Evolutionary conservation across 2,113 vertebrate genomes (phyloP).

Genomic region (Ranitomeya imitator): DNA sequence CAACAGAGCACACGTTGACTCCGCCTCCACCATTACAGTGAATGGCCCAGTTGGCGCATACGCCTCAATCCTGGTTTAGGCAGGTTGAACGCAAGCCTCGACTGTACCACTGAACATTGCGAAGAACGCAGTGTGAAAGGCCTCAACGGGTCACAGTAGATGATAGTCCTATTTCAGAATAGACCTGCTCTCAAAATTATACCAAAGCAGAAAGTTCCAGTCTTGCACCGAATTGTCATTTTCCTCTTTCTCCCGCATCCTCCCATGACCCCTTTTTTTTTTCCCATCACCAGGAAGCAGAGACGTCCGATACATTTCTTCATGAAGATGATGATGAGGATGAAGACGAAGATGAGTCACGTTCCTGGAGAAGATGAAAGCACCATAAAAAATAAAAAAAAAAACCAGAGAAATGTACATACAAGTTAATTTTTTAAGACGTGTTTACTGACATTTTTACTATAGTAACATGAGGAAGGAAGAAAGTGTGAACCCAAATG

Average conservation of each 20-base stretch:
- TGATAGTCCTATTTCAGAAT: not conserved
- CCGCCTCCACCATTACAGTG: too few relatives aligned
- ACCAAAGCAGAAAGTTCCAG: not conserved
- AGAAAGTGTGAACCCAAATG: slow-evolving; percentile 61
- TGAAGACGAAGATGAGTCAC: slow-evolving; percentile 93
- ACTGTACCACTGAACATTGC: too few relatives aligned
- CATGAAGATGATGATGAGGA: slow-evolving; percentile 95
- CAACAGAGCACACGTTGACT: too few relatives aligned
- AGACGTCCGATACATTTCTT: slow-evolving; percentile 84
- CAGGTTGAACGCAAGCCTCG: too few relatives aligned
- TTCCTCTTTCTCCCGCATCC: too few relatives aligned
- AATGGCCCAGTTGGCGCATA: too few relatives aligned
- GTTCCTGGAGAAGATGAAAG: slow-evolving; percentile 96
- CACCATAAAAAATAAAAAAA: slow-evolving; percentile 57
- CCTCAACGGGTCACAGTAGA: not conserved
- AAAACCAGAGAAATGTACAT: slow-evolving; percentile 5
- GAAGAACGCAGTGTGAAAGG: too few relatives aligned
- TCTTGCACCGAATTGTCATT: not conserved
- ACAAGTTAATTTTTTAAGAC: slow-evolving; percentile 39
- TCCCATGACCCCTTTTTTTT: not conserved
- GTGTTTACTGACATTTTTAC: slow-evolving; percentile 45
- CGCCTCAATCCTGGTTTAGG: too few relatives aligned
- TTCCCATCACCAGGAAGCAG: slow-evolving; percentile 78
- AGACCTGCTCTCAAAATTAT: not conserved
- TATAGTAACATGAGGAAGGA: not conserved